A percentile compares a stretch with the other conserved stretches of the same genome.
Evolutionary conservation across 2,797 vertebrate genomes (phyloP).

Genomic region (Pangasius djambal): DNA sequence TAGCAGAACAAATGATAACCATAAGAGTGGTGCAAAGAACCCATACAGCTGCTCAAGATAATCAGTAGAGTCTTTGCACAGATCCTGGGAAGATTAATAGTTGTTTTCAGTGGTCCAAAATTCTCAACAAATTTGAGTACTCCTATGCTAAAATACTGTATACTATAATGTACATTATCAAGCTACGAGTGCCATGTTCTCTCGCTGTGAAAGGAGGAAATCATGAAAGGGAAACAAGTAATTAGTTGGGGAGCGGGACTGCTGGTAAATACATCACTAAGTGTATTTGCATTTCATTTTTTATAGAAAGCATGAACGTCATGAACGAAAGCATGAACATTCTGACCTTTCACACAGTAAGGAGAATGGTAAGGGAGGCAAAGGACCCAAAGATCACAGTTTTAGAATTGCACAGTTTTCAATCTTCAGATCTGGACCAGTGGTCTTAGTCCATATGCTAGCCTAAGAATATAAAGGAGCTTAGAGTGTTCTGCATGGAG

Average conservation of each 20-base stretch:
- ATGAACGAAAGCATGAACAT: neutral
- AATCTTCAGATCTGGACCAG: neutral
- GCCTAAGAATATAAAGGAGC: neutral
- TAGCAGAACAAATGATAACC: slow-evolving; percentile 23
- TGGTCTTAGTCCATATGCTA: neutral
- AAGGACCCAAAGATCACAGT: neutral
- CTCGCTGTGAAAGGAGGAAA: neutral
- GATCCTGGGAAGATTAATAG: neutral
- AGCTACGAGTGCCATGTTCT: neutral
- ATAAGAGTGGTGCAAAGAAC: neutral
- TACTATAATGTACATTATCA: neutral
- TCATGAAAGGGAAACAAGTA: neutral
- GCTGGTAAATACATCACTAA: neutral
- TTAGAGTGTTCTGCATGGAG: neutral
- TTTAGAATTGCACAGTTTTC: neutral
- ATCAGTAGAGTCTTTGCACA: neutral
- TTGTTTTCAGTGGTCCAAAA: neutral
- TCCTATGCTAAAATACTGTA: neutral
- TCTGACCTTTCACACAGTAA: neutral
- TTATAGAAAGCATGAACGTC: neutral
- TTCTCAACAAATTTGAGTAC: neutral
- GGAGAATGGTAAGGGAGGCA: neutral
- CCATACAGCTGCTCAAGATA: neutral
- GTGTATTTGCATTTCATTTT: neutral
- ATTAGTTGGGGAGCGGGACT: neutral